Evolutionary conservation across 2,888 invertebrate species (phyloP), one percentile per base, ranked within the genome.

Genomic region (Cataglyphis albicans): DNA sequence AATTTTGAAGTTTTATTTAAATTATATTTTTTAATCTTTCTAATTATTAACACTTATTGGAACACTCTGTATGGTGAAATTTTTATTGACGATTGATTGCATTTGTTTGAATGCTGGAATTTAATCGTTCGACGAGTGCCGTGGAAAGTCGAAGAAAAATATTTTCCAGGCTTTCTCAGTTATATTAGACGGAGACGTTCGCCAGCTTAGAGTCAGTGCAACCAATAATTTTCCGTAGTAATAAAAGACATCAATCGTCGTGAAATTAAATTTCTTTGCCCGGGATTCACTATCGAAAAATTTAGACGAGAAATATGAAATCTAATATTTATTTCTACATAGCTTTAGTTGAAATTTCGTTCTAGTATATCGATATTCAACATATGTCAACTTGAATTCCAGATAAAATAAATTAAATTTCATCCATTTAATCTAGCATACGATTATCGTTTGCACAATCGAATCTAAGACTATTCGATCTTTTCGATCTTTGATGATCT

Each of bases 31-130:
- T 15, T 15, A 3, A 73, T 41, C 35, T 29, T 12, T 38, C 21
- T 35, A 21, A 64, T 25, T 29, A 57, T 41, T 0, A 38, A 67
- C 5, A 57, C 0, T 15, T 55, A 29, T 41, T 25, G 29, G 4
- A 1, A 12, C 29, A n/a, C 12, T 57, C 7, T 59, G 7, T 68
- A 48, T n/a, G 25, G 35, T 29, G 18, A 72, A 72, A 80, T 72
- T 25, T 72, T 80, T 48, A 35, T 48, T 61, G n/a, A 48, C 35
- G 25, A 72, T 44, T 70, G 70, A 59, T n/a, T 44, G 44, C 72
- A 72, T 59, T 59, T 72, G 78, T 72, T 80, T 72, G 72, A 18
- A 61, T 25, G 44, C 18, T 72, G 78, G 72, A 80, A 80, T 80
- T 80, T 80, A 72, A 80, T 80, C 72, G 78, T 18, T 35, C 44